phyloP scores from a whole-genome alignment of 92 coral and sea anemone genomes.

The Blastomussa wellsi region DNA sequence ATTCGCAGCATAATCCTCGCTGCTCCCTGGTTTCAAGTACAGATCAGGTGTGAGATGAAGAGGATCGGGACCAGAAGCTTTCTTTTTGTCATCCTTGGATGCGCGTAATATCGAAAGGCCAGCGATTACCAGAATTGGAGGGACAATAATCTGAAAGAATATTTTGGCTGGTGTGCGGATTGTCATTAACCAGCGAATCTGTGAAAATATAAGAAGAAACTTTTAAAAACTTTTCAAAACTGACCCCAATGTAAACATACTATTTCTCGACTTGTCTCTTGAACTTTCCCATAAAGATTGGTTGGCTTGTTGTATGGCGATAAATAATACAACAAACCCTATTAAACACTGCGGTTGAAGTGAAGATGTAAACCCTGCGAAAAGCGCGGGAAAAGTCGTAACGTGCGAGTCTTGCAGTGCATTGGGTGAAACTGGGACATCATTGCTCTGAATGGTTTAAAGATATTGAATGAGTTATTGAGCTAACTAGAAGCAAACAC shows the following conservation, averaged over 20 bases:
- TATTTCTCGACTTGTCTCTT: neutral
- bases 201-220: neutral
- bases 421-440: too few species aligned
- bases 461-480: neutral
- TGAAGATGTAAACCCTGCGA: neutral
- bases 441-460: neutral
- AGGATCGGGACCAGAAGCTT: constrained; percentile 17
- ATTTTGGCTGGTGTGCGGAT: constrained; percentile 70
- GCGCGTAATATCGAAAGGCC: constrained; percentile 60
- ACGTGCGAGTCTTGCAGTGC: neutral
- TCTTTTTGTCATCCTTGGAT: constrained; percentile 8
- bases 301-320: too few species aligned
- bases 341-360: neutral
- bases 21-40: constrained; percentile 72
- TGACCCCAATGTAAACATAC: neutral
- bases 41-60: constrained; percentile 61
- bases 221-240: neutral
- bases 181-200: constrained; percentile 75
- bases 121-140: constrained; percentile 67
- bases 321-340: neutral
- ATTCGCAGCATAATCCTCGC: constrained; percentile 65
- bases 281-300: neutral
- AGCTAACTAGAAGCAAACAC: neutral
- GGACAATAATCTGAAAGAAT: constrained; percentile 72
- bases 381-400: neutral